Conservation (phyloP, 2,888 invertebrate species). For the Galerucella calmariensis region DNA sequence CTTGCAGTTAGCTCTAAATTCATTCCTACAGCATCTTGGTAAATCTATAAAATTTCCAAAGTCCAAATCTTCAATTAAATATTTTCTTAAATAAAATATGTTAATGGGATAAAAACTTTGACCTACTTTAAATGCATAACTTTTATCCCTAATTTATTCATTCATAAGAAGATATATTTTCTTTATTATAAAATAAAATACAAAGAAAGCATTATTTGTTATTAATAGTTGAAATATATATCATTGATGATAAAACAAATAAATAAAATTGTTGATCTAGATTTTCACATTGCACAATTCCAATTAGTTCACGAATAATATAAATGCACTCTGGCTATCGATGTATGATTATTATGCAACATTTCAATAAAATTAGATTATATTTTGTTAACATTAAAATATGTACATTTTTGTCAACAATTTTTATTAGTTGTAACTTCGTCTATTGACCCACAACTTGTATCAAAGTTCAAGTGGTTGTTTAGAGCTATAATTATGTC, state of each 20-base stretch:
- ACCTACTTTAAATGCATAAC: not conserved
- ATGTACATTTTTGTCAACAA: not conserved
- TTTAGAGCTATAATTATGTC: too few relatives aligned
- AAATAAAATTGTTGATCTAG: slow-evolving; percentile 5
- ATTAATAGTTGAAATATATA: slow-evolving; percentile 4
- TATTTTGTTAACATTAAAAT: slow-evolving; percentile 1
- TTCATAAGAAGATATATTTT: not conserved
- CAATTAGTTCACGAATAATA: not conserved
- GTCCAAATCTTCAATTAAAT: too few relatives aligned
- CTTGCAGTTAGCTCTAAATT: too few relatives aligned
- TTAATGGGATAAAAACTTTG: not conserved
- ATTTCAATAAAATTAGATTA: not conserved
- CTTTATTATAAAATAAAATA: not conserved
- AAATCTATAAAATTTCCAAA: too few relatives aligned
- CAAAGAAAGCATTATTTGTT: not conserved
- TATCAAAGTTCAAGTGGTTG: not conserved
- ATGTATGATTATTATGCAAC: not conserved
- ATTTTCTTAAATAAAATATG: too few relatives aligned
- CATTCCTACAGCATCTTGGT: too few relatives aligned
- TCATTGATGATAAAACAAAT: not conserved
- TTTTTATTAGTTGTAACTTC: not conserved
- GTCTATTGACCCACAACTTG: not conserved
- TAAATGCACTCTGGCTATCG: not conserved
- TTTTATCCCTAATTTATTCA: not conserved
- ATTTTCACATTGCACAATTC: slow-evolving; percentile 7